phyloP scores from a whole-genome alignment of 1,140 invertebrate genomes.

The Drosophila prosaltans region DNA sequence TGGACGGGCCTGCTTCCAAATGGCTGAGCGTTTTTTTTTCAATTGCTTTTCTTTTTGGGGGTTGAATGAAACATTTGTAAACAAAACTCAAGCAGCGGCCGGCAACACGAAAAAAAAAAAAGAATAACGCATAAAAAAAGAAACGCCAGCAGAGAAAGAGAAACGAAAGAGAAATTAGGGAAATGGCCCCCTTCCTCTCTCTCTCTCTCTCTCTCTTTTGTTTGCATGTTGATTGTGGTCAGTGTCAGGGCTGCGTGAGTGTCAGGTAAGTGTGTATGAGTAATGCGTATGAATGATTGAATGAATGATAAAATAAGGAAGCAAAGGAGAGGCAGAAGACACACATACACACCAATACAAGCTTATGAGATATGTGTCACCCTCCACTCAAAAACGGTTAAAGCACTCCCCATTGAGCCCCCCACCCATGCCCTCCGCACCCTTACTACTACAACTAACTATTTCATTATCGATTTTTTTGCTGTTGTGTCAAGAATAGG shows the following conservation, averaged over 20 bases:
- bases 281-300: conserved; percentile 50
- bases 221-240: conserved; percentile 67
- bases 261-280: conserved; percentile 32
- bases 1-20: conserved; percentile 38
- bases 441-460: conserved; percentile 13
- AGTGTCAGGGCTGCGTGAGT: conserved; percentile 66
- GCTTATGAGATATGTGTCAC: conserved; percentile 55
- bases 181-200: conserved; percentile 16
- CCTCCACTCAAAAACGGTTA: conserved; percentile 44
- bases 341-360: conserved; percentile 27
- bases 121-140: conserved; percentile 4
- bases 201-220: neutral
- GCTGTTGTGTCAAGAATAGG: neutral
- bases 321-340: conserved; percentile 28
- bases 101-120: conserved; percentile 34
- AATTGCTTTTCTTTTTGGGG: conserved; percentile 26
- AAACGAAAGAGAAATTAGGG: conserved; percentile 29
- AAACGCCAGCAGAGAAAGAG: conserved; percentile 4
- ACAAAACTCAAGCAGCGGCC: conserved; percentile 54
- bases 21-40: conserved; percentile 29
- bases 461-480: conserved; percentile 20
- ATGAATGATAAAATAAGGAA: conserved; percentile 56
- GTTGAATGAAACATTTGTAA: conserved; percentile 65
- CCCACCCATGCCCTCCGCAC: neutral
- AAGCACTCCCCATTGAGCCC: conserved; percentile 10